phyloP scores from a whole-genome alignment of 92 coral and sea anemone species.

The Parazoanthus darwini region DNA sequence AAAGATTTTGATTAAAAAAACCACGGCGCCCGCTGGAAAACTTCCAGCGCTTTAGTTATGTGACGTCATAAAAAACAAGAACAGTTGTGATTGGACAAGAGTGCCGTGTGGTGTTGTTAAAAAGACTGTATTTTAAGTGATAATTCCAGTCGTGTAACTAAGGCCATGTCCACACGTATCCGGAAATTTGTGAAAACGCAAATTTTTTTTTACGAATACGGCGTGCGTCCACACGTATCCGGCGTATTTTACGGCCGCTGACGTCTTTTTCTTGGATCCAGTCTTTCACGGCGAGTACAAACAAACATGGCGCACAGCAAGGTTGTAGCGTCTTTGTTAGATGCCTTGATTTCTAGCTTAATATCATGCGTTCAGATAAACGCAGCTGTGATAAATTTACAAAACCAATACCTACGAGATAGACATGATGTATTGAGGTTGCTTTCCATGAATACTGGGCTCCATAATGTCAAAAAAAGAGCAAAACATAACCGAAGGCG shows the following conservation, averaged over 20 bases:
- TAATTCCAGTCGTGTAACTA: background rate
- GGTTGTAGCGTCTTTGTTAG: constrained; percentile 59
- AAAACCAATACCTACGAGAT: constrained; percentile 1
- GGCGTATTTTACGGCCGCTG: constrained; percentile 49
- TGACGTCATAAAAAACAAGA: too few species aligned
- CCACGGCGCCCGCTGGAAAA: too few species aligned
- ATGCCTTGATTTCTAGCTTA: constrained; percentile 60
- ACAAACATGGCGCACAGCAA: constrained; percentile 62
- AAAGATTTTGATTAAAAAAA: too few species aligned
- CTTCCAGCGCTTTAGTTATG: too few species aligned
- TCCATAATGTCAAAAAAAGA: constrained; percentile 45
- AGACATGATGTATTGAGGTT: constrained; percentile 50
- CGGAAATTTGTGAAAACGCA: constrained; percentile 60
- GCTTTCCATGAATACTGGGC: constrained; percentile 53
- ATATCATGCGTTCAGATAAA: constrained; percentile 59
- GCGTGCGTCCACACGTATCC: background rate
- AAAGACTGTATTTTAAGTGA: too few species aligned
- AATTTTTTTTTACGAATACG: constrained; percentile 54
- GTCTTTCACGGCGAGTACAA: constrained; percentile 53
- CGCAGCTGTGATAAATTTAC: constrained; percentile 64
- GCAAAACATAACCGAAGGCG: constrained; percentile 42
- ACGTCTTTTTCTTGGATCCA: constrained; percentile 53
- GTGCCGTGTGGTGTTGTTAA: too few species aligned
- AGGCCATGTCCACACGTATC: constrained; percentile 63
- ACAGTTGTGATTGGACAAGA: too few species aligned